A percentile compares a stretch with the other conserved stretches of the same genome.
Conservation (phyloP, 2,113 vertebrate genomes). For the Ahaetulla prasina region DNA sequence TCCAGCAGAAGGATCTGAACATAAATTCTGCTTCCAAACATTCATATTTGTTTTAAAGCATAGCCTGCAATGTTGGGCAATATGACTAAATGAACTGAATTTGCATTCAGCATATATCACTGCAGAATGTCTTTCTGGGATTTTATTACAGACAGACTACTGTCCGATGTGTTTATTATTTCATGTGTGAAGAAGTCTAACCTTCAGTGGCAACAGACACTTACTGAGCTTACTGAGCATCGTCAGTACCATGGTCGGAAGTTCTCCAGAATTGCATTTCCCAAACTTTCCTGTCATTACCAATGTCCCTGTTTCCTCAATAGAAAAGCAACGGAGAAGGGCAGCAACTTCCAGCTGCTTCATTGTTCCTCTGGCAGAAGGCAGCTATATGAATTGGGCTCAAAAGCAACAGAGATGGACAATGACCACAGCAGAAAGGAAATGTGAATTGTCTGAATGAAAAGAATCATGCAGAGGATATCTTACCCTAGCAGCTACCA, state of each 20-base stretch:
- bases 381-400: background rate
- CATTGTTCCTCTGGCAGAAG: background rate
- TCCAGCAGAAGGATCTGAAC: background rate
- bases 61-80: background rate
- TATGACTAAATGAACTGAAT: background rate
- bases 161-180: background rate
- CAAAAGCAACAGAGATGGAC: background rate
- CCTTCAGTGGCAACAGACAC: background rate
- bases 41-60: background rate
- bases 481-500: background rate
- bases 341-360: background rate
- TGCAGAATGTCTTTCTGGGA: background rate
- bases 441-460: background rate
- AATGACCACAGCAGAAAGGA: background rate
- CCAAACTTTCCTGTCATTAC: background rate
- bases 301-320: background rate
- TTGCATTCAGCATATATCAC: background rate
- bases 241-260: background rate
- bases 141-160: background rate
- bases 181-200: background rate
- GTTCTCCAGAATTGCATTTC: background rate
- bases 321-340: background rate
- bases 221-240: background rate
- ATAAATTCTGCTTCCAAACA: background rate
- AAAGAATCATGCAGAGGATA: background rate